phyloP scores from a whole-genome alignment of 2,113 vertebrate species.

The Odocoileus virginianus region DNA sequence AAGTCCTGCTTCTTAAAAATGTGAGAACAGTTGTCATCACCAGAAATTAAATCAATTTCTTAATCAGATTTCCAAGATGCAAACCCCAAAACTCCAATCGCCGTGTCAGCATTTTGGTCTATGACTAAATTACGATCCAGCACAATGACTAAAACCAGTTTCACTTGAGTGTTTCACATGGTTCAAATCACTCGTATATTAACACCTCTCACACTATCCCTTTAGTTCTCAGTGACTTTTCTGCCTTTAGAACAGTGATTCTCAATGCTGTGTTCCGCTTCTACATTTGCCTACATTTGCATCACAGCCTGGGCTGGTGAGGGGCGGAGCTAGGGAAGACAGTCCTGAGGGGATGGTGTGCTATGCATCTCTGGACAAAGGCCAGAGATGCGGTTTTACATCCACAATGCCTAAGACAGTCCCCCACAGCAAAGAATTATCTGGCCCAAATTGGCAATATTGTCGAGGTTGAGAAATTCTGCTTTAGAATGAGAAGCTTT shows the following conservation, averaged over 20 bases:
- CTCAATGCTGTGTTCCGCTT: background rate
- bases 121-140: background rate
- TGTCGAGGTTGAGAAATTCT: background rate
- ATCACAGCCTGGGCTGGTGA: background rate
- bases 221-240: background rate
- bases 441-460: background rate
- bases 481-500: background rate
- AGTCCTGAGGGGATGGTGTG: background rate
- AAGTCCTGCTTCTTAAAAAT: constrained; percentile 2
- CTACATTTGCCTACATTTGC: background rate
- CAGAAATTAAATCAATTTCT: background rate
- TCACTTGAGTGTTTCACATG: background rate
- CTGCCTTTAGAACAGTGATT: background rate
- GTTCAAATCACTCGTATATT: background rate
- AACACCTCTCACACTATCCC: background rate
- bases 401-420: background rate
- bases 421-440: background rate
- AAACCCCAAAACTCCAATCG: background rate
- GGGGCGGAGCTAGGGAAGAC: background rate
- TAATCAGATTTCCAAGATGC: background rate
- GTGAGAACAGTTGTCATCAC: background rate
- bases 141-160: background rate
- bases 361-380: background rate
- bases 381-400: background rate
- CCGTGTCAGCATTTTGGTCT: background rate